Conservation (phyloP, 2,113 vertebrate species). For the Mugil cephalus region DNA sequence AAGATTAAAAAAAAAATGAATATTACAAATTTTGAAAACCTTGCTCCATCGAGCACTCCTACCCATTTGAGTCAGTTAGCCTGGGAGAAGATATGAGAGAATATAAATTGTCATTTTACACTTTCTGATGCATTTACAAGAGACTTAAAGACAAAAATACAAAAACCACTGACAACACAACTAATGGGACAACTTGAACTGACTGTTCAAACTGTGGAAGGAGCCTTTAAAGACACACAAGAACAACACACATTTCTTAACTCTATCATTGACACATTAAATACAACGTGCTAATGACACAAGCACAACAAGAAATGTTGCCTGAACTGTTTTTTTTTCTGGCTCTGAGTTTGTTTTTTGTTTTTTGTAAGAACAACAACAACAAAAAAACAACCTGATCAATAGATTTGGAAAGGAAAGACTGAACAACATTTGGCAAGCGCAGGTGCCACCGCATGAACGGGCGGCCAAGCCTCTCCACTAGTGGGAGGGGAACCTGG, state of each 20-base stretch:
- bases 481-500: constrained; percentile 65
- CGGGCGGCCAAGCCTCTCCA: constrained; percentile 68
- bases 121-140: constrained; percentile 1
- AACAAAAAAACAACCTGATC: constrained; percentile 56
- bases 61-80: constrained; percentile 31
- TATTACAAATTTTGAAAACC: too few relatives aligned
- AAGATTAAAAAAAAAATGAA: too few relatives aligned
- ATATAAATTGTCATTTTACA: constrained; percentile 29
- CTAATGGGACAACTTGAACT: constrained; percentile 40
- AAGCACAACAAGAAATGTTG: constrained; percentile 21
- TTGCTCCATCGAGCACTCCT: constrained; percentile 10
- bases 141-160: constrained; percentile 47
- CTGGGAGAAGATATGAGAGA: constrained; percentile 5
- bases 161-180: constrained; percentile 54
- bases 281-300: constrained; percentile 44
- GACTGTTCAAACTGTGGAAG: constrained; percentile 40
- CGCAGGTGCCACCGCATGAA: constrained; percentile 67
- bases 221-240: constrained; percentile 34
- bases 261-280: constrained; percentile 41
- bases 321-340: constrained; percentile 27
- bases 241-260: constrained; percentile 33
- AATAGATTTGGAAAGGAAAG: constrained; percentile 83
- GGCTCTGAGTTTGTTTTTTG: constrained; percentile 45
- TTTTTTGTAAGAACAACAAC: not conserved
- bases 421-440: constrained; percentile 85